phyloP scores from a whole-genome alignment of 2,797 vertebrate genomes.

The Erpetoichthys calabaricus region DNA sequence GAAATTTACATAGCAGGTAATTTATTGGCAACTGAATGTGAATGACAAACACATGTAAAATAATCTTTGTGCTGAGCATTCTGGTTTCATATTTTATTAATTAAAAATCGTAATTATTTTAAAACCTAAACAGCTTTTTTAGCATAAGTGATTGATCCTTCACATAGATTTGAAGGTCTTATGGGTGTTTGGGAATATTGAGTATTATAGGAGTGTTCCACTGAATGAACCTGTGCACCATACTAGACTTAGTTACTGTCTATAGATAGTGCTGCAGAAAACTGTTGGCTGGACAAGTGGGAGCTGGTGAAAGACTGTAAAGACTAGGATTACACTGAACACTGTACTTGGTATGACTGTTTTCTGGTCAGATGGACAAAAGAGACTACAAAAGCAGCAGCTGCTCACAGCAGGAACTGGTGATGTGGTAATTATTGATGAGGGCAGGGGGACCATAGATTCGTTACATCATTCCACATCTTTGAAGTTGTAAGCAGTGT shows the following conservation, averaged over 20 bases:
- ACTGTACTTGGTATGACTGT: constrained; percentile 7
- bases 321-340: not conserved
- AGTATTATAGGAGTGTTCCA: too few relatives aligned
- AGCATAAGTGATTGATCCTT: too few relatives aligned
- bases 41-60: constrained; percentile 60
- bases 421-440: constrained; percentile 45
- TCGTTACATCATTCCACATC: constrained; percentile 45
- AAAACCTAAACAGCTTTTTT: too few relatives aligned
- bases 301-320: not conserved
- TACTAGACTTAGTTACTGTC: not conserved
- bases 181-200: too few relatives aligned
- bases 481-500: constrained; percentile 16
- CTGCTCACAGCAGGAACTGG: constrained; percentile 55
- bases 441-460: constrained; percentile 26
- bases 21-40: constrained; percentile 16
- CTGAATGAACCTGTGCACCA: not conserved
- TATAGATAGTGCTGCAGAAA: not conserved
- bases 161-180: too few relatives aligned
- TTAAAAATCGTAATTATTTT: too few relatives aligned
- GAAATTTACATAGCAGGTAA: constrained; percentile 97
- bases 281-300: not conserved
- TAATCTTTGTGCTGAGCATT: constrained; percentile 11
- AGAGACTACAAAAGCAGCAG: constrained; percentile 47
- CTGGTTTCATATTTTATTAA: too few relatives aligned
- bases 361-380: constrained; percentile 36